Evolutionary conservation across 2,113 vertebrate species (phyloP).

Genomic region (Labrus mixtus): DNA sequence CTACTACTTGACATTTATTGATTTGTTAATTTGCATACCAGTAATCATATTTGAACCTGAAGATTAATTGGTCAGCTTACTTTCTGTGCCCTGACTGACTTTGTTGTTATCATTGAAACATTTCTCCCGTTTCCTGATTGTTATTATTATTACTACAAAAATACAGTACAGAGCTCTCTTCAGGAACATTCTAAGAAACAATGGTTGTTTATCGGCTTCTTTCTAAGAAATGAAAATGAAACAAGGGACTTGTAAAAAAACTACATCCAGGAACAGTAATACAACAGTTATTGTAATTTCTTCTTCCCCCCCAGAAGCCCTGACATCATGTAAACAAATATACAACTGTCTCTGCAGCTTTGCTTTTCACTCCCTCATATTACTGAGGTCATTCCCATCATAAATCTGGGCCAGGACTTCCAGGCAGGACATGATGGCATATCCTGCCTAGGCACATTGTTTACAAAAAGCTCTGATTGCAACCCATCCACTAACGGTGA

Average conservation of each 20-base stretch:
- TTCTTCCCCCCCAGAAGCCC: background rate
- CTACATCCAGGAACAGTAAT: background rate
- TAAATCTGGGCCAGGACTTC: conserved; percentile 62
- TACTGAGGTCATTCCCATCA: conserved; percentile 70
- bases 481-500: conserved; percentile 14
- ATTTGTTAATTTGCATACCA: background rate
- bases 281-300: conserved; percentile 6
- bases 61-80: background rate
- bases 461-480: conserved; percentile 71
- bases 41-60: background rate
- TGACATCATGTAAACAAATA: conserved; percentile 33
- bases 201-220: background rate
- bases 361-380: background rate
- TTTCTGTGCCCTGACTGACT: background rate
- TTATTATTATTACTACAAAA: background rate
- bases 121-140: background rate
- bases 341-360: background rate
- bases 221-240: background rate
- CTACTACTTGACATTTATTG: background rate
- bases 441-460: conserved; percentile 71
- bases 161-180: background rate
- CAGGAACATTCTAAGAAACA: conserved; percentile 9
- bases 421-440: conserved; percentile 74
- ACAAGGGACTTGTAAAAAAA: background rate
- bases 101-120: background rate